Base-by-base conservation (phyloP, 2,888 invertebrate genomes). In the Autographa gamma region DNA sequence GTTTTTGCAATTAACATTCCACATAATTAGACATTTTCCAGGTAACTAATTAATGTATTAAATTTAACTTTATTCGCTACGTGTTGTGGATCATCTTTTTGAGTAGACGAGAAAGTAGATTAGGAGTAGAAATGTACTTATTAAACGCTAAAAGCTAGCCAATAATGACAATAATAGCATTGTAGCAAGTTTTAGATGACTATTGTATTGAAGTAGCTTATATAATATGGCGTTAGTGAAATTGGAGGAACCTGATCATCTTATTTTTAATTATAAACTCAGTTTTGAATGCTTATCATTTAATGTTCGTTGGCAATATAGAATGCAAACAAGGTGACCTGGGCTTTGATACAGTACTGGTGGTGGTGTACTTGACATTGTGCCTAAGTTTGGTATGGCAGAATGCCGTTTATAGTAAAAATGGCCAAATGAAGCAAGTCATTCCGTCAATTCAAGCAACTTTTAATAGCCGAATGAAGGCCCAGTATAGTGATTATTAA, bases 161-260 rank as follows among this genome's bases (percentile, higher is more conserved):
- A 82, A 82, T 74, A 73, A 60, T 60, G 85, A 84, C 80, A 84
- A 84, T 82, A 82, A 75, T 71, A 66, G 16, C 54, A 69, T 68
- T 32, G 7, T 70, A 60, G 11, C 34, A 66, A 66, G 31, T 56
- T 65, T 56, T 60, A 60, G 9, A 63, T 58, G 3, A 18, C 56
- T 63, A 60, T 48, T 63, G 3, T 59, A 32, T 32, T 59, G 31
- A 31, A n/a, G 38, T 11, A 38, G 16, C 52, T 71, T 71, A n/a
- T 48, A 32, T 48, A 32, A 64, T 67, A 43, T 67, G 48, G 25
- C 59, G 60, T 38, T 63, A 38, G 31, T 52, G 6, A 14, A 32
- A 31, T 34, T 66, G 25, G 43, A 16, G 56, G 34, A n/a, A n/a
- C n/a, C n/a, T 2, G 31, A 3, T 25, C 34, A 38, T 60, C n/a